Evolutionary conservation across 2,888 invertebrate genomes (phyloP), one percentile per base, ranked within the genome.

Genomic region (Dryobotodes eremita): DNA sequence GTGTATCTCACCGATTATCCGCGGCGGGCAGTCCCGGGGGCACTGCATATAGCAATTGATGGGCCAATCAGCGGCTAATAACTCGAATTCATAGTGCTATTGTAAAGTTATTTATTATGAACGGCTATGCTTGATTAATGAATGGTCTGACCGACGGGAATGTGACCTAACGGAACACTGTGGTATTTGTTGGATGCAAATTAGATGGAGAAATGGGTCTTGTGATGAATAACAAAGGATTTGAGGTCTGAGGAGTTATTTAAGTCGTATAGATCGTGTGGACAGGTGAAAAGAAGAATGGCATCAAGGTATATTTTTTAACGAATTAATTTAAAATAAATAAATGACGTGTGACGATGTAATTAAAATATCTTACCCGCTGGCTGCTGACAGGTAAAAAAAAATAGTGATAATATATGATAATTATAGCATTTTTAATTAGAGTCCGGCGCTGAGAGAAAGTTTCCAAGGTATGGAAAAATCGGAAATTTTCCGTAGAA

Each of bases 31-130:
- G 70, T 85, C 90, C 92, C 88, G 90, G 87, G 90, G 92, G 90
- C 91, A 88, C 78, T 75, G 84, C 86, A 87, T 87, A 89, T 83
- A 90, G 86, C 91, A 91, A 93, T 92, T 90, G 92, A 93, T 93
- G 89, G 89, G 72, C 89, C 92, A 93, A 93, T 93, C 93, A 92
- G 83, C 90, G 84, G 86, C 89, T 90, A 91, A 91, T 92, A 90
- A 89, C 88, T 89, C 80, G 86, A 86, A 84, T 86, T 87, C 89
- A 86, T 73, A 79, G 81, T 66, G 77, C 83, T 80, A 85, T 88
- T 82, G 81, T 84, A 73, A 80, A 84, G 79, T 80, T 80, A 86
- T 87, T 87, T 90, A 84, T 86, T 87, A 85, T 79, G 55, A 71
- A 73, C 66, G 64, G 46, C 69, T 55, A 17, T 42, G 17, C 15